Percentiles rank a stretch among this genome's conserved stretches.
phyloP scores from a whole-genome alignment of 2,888 invertebrate species.

The Iselma pallidipennis region DNA sequence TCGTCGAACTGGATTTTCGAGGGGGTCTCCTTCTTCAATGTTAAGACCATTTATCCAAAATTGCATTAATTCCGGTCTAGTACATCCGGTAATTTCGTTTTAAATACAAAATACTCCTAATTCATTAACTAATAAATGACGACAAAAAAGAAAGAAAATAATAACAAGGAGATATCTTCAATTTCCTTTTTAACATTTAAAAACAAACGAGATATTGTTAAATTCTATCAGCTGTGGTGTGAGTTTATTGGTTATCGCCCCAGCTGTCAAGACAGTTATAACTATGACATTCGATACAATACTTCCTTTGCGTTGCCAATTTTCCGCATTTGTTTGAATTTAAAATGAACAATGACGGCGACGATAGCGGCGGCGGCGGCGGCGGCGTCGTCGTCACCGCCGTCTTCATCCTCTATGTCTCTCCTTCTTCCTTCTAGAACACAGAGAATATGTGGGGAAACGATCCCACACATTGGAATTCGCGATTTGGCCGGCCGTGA shows the following conservation, averaged over 20 bases:
- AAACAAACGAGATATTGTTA: neutral
- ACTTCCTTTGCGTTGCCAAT: slow-evolving; percentile 4
- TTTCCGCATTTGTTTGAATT: slow-evolving; percentile 1
- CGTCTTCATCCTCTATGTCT: neutral
- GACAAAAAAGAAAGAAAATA: neutral
- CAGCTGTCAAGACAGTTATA: neutral
- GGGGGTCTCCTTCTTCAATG: slow-evolving; percentile 9
- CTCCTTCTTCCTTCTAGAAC: neutral
- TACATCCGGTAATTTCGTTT: slow-evolving; percentile 4
- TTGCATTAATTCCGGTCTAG: neutral
- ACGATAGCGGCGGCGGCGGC: neutral
- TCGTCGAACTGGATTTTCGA: slow-evolving; percentile 19
- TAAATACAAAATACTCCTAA: neutral
- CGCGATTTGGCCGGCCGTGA: slow-evolving; percentile 12
- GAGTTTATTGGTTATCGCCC: neutral
- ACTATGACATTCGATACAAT: no score
- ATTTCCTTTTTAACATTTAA: neutral
- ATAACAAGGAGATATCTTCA: no score
- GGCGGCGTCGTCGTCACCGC: neutral
- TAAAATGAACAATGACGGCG: neutral
- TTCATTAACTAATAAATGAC: neutral
- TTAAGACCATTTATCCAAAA: neutral
- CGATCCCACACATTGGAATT: slow-evolving; percentile 3
- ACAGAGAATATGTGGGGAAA: neutral
- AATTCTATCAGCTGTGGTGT: neutral